These are phyloP conservation scores for Camelus bactrianus DNA, from an alignment of 2,113 vertebrate species.

Conservation along the genomic window DNA sequence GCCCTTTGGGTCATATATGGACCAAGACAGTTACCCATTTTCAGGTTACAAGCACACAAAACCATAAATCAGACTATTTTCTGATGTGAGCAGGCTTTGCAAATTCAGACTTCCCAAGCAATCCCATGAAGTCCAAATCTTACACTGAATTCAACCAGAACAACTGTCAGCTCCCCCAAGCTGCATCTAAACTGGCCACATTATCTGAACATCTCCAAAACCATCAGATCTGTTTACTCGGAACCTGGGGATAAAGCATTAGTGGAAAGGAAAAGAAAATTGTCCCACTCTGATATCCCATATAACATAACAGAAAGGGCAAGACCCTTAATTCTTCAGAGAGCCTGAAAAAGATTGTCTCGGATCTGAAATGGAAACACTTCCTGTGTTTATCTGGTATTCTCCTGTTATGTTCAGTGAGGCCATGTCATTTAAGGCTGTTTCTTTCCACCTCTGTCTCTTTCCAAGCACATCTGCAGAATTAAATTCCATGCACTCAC, in stretches of 20 bases:
- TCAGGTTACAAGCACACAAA: background rate
- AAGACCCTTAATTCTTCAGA: background rate
- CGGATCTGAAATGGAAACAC: background rate
- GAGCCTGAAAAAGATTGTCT: background rate
- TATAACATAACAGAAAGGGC: background rate
- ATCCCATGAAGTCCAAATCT: conserved; percentile 38
- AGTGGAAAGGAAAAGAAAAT: conserved; percentile 1
- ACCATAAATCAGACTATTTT: conserved; percentile 4
- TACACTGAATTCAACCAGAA: background rate
- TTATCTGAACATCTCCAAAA: background rate
- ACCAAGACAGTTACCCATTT: background rate
- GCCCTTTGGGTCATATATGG: background rate
- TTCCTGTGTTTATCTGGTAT: conserved; percentile 34
- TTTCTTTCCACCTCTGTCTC: conserved; percentile 52
- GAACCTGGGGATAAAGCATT: background rate
- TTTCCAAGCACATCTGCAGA: conserved; percentile 82
- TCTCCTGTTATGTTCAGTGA: conserved; percentile 62
- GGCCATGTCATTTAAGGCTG: conserved; percentile 49
- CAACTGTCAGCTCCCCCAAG: background rate
- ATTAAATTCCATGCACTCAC: conserved; percentile 84
- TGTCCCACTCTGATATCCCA: background rate
- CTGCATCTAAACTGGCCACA: conserved; percentile 11
- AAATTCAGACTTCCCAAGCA: background rate
- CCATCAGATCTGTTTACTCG: background rate
- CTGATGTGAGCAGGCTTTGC: background rate